Conservation (phyloP, 2,113 vertebrate genomes). For the Pavo muticus region DNA sequence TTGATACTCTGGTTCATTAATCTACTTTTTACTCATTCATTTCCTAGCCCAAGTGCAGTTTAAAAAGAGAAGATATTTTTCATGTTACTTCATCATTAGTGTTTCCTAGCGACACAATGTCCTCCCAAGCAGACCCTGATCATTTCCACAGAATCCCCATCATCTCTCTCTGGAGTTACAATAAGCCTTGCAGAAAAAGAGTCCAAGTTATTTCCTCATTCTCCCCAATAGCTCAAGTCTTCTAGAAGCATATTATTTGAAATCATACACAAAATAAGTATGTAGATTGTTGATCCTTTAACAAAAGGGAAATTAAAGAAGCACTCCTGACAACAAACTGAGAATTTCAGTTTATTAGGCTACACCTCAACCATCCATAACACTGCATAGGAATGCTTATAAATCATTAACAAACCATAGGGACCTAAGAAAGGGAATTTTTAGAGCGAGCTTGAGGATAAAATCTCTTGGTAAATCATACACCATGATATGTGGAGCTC, state of each 20-base stretch:
- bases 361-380: not conserved
- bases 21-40: not conserved
- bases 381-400: not conserved
- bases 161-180: not conserved
- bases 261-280: not conserved
- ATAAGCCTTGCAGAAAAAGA: not conserved
- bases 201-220: not conserved
- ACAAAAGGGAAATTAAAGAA: not conserved
- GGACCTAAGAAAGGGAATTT: not conserved
- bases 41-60: not conserved
- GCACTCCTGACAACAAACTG: not conserved
- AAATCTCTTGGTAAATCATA: not conserved
- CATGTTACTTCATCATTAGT: not conserved
- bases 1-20: not conserved
- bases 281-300: not conserved
- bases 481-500: not conserved
- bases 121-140: not conserved
- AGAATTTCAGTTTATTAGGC: not conserved
- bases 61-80: not conserved
- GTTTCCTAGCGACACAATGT: conserved; percentile 12
- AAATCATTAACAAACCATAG: not conserved
- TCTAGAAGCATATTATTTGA: not conserved
- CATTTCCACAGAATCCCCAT: not conserved
- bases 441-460: not conserved
- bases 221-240: not conserved